Evolutionary conservation across 2,113 vertebrate genomes (phyloP).

Genomic region (Benitochromis conjunctus): DNA sequence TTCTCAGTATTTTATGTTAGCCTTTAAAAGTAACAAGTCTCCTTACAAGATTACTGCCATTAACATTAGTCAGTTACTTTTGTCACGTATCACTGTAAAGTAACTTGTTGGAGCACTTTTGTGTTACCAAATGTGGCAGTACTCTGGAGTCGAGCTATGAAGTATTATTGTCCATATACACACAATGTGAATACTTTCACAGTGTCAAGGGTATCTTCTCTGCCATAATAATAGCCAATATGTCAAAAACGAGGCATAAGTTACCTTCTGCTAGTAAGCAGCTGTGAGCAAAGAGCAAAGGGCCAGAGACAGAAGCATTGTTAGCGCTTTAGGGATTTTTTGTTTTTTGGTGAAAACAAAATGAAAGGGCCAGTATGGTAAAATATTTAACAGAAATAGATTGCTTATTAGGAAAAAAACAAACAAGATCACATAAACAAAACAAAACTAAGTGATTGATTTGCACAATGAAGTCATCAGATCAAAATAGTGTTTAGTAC

Average conservation of each 20-base stretch:
- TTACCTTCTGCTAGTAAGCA: neutral
- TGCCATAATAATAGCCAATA: neutral
- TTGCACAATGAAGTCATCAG: neutral
- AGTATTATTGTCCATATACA: neutral
- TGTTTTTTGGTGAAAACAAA: neutral
- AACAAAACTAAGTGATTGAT: neutral
- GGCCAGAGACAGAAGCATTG: neutral
- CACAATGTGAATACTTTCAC: neutral
- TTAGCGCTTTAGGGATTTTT: neutral
- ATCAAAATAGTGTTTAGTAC: neutral
- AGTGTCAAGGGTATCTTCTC: neutral
- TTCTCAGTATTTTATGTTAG: neutral
- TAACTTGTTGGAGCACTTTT: neutral
- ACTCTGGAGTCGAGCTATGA: neutral
- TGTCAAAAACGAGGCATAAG: too few species aligned
- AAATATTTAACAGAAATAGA: neutral
- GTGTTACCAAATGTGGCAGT: neutral
- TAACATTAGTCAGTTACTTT: neutral
- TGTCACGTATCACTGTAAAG: too few species aligned
- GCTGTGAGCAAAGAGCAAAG: neutral
- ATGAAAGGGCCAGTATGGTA: rapidly evolving
- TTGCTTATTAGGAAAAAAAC: neutral
- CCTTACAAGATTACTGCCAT: neutral
- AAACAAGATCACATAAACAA: neutral
- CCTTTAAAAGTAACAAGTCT: neutral